These are phyloP conservation scores for Pasiphila rectangulata DNA, from an alignment of 2,888 invertebrate genomes.

Conservation along the genomic window DNA sequence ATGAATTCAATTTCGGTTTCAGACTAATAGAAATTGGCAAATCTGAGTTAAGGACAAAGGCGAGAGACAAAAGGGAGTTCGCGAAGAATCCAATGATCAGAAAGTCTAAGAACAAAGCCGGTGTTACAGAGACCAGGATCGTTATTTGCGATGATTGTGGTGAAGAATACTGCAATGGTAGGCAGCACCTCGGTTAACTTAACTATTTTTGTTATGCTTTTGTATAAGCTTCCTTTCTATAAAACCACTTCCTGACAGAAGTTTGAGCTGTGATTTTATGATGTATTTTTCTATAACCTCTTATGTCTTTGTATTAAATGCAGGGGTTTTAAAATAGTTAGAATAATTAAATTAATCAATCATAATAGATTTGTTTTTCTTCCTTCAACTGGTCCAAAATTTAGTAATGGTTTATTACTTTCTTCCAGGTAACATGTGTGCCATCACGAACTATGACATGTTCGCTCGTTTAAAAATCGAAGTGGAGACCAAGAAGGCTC, in stretches of 20 bases:
- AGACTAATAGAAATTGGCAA: conserved; percentile 91
- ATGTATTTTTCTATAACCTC: no score
- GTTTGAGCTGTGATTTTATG: no score
- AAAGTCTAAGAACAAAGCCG: conserved; percentile 90
- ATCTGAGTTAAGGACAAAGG: conserved; percentile 86
- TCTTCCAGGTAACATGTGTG: conserved; percentile 71
- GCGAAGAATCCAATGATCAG: conserved; percentile 84
- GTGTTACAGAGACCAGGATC: conserved; percentile 88
- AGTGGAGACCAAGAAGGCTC: conserved; percentile 62
- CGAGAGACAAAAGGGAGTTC: conserved; percentile 85
- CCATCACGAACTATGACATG: conserved; percentile 75
- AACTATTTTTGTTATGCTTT: no score
- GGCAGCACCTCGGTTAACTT: conserved; percentile 21
- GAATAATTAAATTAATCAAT: neutral
- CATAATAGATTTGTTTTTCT: no score
- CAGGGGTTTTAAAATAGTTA: neutral
- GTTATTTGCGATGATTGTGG: conserved; percentile 89
- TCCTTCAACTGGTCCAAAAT: no score
- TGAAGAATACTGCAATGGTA: conserved; percentile 91
- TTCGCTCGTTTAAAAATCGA: conserved; percentile 71
- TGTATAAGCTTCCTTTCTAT: no score
- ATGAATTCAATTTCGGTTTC: conserved; percentile 15
- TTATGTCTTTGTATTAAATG: no score
- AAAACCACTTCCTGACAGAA: no score
- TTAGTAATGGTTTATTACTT: neutral